Base-by-base conservation (phyloP, 1,140 invertebrate species). In the Drosophila punjabiensis region DNA sequence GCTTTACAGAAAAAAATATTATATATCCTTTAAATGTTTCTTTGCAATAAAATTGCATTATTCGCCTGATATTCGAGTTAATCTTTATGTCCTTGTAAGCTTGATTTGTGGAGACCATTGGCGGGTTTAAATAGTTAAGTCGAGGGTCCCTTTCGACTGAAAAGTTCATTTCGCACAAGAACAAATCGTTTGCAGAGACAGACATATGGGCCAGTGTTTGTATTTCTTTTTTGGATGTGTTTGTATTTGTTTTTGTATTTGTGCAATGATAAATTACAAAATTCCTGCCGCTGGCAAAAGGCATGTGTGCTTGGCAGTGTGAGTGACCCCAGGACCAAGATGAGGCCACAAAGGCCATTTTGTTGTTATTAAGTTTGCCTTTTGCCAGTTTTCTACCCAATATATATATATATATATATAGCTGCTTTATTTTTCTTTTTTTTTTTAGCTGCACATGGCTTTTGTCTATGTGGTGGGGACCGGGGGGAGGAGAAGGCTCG, bases 221-320 rank as follows among this genome's bases (percentile, higher is more conserved):
- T 85, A 63, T 88, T 84, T 88, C 24, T 24, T 24, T 24, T 24
- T 24, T 24, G 24, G 24, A 24, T 24, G 66, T 84, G 24, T 53
- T 53, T 53, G 28, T 53, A n/a, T 52, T 52, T 89, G 79, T 86
- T 18, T 53, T 33, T 53, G 30, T 90, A 66, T 86, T 80, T 89
- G 75, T 86, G 86, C 79, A 89, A 89, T 90, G 86, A 89, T 89
- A 89, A 89, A 89, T 89, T 89, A 90, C 87, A 86, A 90, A 89
- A 90, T 82, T 76, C 82, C 79, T 89, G 86, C 86, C 86, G 79
- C 74, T 80, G 79, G 86, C 87, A 77, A 91, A 24, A 20, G 37
- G 32, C 58, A 47, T 74, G 59, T 79, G 58, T 53, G n/a, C 8
- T 33, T 53, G 28, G 3, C n/a, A 52, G 47, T 67, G 64, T 68